These are phyloP conservation scores for Scomberomorus guttatus DNA, from an alignment of 2,797 vertebrate genomes.

Conservation along the genomic window DNA sequence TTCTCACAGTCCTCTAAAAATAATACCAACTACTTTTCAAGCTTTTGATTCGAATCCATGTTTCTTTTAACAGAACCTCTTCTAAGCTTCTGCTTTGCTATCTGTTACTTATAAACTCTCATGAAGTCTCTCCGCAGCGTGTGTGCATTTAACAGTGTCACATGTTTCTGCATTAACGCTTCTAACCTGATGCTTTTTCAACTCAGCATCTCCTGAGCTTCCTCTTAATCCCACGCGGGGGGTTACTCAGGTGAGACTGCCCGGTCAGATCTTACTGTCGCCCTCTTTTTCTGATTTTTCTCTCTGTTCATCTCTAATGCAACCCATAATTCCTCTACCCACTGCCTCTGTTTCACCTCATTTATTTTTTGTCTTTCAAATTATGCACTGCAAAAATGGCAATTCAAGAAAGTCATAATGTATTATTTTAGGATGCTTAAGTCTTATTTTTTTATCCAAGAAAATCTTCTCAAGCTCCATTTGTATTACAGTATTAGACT, in stretches of 20 bases:
- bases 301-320: not conserved
- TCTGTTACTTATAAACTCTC: slow-evolving; percentile 30
- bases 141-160: slow-evolving; percentile 52
- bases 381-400: not conserved
- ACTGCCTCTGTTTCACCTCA: not conserved
- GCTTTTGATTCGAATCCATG: slow-evolving; percentile 4
- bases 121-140: slow-evolving; percentile 17
- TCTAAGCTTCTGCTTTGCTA: slow-evolving; percentile 33
- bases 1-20: slow-evolving; percentile 6
- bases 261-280: slow-evolving; percentile 9
- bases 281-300: not conserved
- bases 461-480: not conserved
- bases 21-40: not conserved
- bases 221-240: slow-evolving; percentile 85
- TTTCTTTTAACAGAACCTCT: slow-evolving; percentile 26
- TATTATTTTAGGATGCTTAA: not conserved
- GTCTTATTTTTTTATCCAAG: not conserved
- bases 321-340: not conserved
- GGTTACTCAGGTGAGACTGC: slow-evolving; percentile 85
- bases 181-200: slow-evolving; percentile 80
- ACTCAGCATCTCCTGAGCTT: slow-evolving; percentile 89
- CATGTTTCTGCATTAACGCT: slow-evolving; percentile 62
- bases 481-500: not conserved
- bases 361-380: not conserved
- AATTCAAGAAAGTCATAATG: not conserved